A percentile compares a stretch with the other conserved stretches of the same genome.
phyloP scores from a whole-genome alignment of 53 echinoderm and acorn worm species.

The Glandiceps talaboti region DNA sequence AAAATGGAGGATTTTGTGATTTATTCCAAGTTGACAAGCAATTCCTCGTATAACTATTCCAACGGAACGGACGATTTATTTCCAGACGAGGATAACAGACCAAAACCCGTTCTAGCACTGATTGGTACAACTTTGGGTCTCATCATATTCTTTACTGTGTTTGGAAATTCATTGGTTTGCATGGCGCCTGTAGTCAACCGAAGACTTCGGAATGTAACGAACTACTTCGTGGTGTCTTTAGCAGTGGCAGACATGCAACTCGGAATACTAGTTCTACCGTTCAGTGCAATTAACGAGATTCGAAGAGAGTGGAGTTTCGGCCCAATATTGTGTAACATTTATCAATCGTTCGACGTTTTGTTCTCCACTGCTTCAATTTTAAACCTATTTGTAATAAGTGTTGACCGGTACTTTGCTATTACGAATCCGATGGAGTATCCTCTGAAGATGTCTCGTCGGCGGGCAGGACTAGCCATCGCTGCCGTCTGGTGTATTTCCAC shows the following conservation, averaged over 20 bases:
- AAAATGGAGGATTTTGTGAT: too few relatives aligned
- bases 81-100: too few relatives aligned
- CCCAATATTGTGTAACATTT: conserved; percentile 66
- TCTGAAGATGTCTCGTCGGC: conserved; percentile 47
- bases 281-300: conserved; percentile 61
- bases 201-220: conserved; percentile 64
- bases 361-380: conserved; percentile 88
- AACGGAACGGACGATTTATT: too few relatives aligned
- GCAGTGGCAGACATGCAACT: conserved; percentile 85
- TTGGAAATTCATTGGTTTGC: conserved; percentile 80
- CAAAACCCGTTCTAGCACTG: conserved; percentile 14
- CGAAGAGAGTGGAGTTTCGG: conserved; percentile 82
- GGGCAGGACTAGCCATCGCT: conserved; percentile 49
- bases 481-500: conserved; percentile 74
- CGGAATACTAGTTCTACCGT: conserved; percentile 76
- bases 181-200: conserved; percentile 67
- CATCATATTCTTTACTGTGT: conserved; percentile 48
- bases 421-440: conserved; percentile 84
- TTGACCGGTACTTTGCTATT: conserved; percentile 91
- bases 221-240: conserved; percentile 80
- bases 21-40: too few relatives aligned
- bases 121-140: conserved; percentile 33
- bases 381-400: conserved; percentile 69
- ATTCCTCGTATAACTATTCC: too few relatives aligned
- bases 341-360: conserved; percentile 86